Percentiles rank a stretch among this genome's conserved stretches.
These are phyloP conservation scores for Excalfactoria chinensis DNA, from an alignment of 2,113 vertebrate genomes.

Conservation along the genomic window DNA sequence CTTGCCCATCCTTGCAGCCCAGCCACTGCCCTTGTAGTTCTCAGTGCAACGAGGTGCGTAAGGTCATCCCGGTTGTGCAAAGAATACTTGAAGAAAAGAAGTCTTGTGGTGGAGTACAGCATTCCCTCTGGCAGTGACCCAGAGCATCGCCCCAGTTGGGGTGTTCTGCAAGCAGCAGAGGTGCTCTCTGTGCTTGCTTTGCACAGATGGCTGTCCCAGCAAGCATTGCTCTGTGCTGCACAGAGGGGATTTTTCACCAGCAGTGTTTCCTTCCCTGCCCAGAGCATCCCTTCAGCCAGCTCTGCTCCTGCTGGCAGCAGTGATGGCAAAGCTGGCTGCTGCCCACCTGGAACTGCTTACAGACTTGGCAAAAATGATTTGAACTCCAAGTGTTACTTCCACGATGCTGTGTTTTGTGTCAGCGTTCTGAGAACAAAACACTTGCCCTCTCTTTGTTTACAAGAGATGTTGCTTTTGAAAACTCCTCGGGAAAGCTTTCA, in stretches of 20 bases:
- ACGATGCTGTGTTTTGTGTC: neutral
- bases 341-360: neutral
- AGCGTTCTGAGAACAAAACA: neutral
- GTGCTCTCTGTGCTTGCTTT: neutral
- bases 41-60: fast-evolving
- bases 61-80: fast-evolving
- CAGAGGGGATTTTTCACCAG: neutral
- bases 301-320: neutral
- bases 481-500: neutral
- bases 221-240: neutral
- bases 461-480: neutral
- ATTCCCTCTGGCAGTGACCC: neutral
- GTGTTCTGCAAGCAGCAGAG: fast-evolving
- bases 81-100: neutral
- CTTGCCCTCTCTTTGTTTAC: neutral
- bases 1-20: neutral
- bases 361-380: neutral
- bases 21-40: neutral
- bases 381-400: neutral
- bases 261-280: neutral
- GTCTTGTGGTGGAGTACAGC: fast-evolving
- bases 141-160: neutral
- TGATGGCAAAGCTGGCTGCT: neutral
- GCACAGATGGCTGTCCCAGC: neutral
- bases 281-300: neutral